Evolutionary conservation across 2,797 vertebrate species (phyloP), one percentile per base, ranked within the genome.

Genomic region (Lerista edwardsae): DNA sequence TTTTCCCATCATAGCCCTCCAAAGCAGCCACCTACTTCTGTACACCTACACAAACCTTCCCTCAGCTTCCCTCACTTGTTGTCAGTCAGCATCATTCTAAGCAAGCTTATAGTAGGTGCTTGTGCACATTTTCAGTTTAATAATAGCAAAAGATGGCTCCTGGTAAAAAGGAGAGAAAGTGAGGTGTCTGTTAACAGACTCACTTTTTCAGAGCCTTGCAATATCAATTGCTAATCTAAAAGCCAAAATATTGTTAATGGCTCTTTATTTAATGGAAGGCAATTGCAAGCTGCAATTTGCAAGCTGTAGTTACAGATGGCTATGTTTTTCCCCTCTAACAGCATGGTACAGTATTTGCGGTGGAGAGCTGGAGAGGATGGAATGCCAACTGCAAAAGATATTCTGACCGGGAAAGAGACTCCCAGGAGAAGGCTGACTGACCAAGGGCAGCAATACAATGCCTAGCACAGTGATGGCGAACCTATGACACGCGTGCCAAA

Each of bases 151-250:
- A 94, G 92, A 94, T 95, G 93, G 89, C 93, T 93, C 86, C 90
- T 94, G 81, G 88, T 93, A 94, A 93, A 94, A 95, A 94, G 59
- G 84, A 93, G 94, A 94, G 91, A 96, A 94, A 74, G 84, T 93
- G 25, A 29, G 55, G 11, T 95, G 89, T 91, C 90, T 94, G 95
- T 96, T 96, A 95, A 94, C 93, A 94, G 94, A 95, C 94, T 93
- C 95, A 95, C 95, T 95, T 95, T 96, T 96, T 95, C 94, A 93
- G 90, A 68, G 41, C 93, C 94, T 95, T 95, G 93, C 94, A 91
- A 96, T 96, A 95, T 95, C 96, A 96, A 96, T 96, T 95, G 95
- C 95, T 96, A 96, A 96, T 96, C 96, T 95, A 95, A 96, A 96
- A 95, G 93, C 95, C 96, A 91, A 96, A 96, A 96, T 96, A 96